Conservation (phyloP, 2,888 invertebrate species). For the Neoitamus cyanurus region DNA sequence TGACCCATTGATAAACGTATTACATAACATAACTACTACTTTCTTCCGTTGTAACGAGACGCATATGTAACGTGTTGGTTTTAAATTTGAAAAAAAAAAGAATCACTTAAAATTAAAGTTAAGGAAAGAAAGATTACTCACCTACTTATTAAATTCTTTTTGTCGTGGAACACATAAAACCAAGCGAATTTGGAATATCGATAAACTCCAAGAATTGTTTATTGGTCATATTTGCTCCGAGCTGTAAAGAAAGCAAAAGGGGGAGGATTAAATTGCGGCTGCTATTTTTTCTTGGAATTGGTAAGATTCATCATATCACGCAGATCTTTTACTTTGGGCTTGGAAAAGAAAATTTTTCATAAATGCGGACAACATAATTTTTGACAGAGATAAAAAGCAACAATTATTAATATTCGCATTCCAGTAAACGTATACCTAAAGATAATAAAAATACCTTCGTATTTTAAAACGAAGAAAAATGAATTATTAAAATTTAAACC, state of each 20-base stretch:
- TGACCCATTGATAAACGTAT: too few relatives aligned
- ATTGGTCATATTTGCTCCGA: not conserved
- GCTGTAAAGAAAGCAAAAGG: not conserved
- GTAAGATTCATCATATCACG: not conserved
- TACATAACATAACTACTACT: too few relatives aligned
- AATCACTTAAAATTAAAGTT: too few relatives aligned
- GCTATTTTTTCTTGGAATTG: not conserved
- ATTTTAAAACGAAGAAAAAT: too few relatives aligned
- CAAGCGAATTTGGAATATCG: not conserved
- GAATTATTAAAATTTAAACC: not conserved
- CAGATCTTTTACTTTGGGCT: not conserved
- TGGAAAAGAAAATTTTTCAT: not conserved
- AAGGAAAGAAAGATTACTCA: not conserved
- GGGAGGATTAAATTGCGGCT: not conserved
- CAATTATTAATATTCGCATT: too few relatives aligned
- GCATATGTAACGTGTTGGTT: not conserved
- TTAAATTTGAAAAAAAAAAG: not conserved
- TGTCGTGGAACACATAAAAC: not conserved
- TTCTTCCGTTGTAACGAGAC: too few relatives aligned
- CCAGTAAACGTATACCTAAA: too few relatives aligned
- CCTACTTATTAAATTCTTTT: not conserved
- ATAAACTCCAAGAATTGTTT: not conserved
- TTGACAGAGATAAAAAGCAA: not conserved
- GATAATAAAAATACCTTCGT: too few relatives aligned
- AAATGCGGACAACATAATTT: not conserved